Evolutionary conservation across 2,797 vertebrate genomes (phyloP).

Genomic region (Rhadinocentrus ornatus): DNA sequence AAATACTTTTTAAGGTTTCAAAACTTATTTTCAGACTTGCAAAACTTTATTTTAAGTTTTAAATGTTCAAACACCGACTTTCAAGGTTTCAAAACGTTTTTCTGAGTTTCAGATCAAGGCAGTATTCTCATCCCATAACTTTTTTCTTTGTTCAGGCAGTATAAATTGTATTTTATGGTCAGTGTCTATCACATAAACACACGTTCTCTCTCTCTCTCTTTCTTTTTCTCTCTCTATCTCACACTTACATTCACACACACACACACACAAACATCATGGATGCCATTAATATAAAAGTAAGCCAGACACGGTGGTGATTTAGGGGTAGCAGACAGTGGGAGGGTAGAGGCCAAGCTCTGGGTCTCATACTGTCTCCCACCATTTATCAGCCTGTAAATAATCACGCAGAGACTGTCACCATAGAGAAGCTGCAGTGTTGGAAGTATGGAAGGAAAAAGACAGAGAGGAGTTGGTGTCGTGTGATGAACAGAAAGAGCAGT

Average conservation of each 20-base stretch:
- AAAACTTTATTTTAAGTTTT: no score
- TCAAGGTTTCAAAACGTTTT: no score
- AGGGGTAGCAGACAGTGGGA: conserved; percentile 47
- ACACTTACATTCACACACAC: neutral
- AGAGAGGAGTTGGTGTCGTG: neutral
- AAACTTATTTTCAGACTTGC: no score
- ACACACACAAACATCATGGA: neutral
- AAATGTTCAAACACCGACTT: no score
- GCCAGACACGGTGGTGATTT: conserved; percentile 55
- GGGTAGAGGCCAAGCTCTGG: conserved; percentile 51
- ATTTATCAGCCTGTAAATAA: conserved; percentile 62
- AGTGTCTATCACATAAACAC: neutral
- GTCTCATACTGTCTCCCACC: conserved; percentile 53
- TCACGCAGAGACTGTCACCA: conserved; percentile 19
- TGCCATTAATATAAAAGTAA: conserved; percentile 28
- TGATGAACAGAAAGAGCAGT: conserved; percentile 11
- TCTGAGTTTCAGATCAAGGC: no score
- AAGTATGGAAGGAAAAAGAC: neutral
- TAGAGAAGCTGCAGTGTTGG: conserved; percentile 23
- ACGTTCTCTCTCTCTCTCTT: neutral
- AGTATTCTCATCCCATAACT: no score
- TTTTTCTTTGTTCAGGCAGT: no score
- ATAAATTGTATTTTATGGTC: neutral
- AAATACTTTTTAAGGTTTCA: no score
- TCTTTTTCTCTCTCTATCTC: neutral